These are phyloP conservation scores for Cartodere bifasciata DNA, from an alignment of 2,888 invertebrate species.

Conservation along the genomic window DNA sequence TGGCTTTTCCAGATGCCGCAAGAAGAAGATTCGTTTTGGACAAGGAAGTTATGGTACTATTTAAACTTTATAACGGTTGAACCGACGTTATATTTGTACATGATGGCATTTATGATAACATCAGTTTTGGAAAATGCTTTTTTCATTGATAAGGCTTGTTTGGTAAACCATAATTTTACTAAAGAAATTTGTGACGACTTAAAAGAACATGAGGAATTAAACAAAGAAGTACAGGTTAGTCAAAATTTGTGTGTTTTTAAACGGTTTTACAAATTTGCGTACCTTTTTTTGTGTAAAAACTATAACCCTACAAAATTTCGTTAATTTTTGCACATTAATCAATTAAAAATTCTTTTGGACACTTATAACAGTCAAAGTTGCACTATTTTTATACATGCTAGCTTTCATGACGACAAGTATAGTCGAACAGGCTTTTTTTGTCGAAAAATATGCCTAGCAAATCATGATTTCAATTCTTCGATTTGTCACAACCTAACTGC, in stretches of 20 bases:
- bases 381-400: slow-evolving; percentile 77
- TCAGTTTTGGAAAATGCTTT: slow-evolving; percentile 69
- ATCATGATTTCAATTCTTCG: slow-evolving; percentile 50
- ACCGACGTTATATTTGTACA: slow-evolving; percentile 76
- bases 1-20: slow-evolving; percentile 11
- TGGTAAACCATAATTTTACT: slow-evolving; percentile 57
- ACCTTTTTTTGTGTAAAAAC: too few species aligned
- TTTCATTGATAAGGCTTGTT: slow-evolving; percentile 64
- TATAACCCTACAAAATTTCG: too few species aligned
- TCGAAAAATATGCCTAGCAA: slow-evolving; percentile 58
- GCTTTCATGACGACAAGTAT: slow-evolving; percentile 66
- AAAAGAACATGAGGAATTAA: slow-evolving; percentile 43
- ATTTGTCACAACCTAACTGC: slow-evolving; percentile 49
- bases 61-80: slow-evolving; percentile 56
- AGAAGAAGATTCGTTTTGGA: slow-evolving; percentile 8
- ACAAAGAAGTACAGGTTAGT: slow-evolving; percentile 56
- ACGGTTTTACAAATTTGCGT: too few species aligned
- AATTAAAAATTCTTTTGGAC: too few species aligned
- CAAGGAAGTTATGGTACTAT: slow-evolving; percentile 13
- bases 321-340: too few species aligned
- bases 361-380: slow-evolving; percentile 61
- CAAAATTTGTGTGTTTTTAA: too few species aligned
- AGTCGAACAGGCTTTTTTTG: slow-evolving; percentile 61
- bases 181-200: slow-evolving; percentile 54
- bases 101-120: slow-evolving; percentile 77